Conservation (phyloP, 92 coral and sea anemone genomes). For the Ricordea florida region DNA sequence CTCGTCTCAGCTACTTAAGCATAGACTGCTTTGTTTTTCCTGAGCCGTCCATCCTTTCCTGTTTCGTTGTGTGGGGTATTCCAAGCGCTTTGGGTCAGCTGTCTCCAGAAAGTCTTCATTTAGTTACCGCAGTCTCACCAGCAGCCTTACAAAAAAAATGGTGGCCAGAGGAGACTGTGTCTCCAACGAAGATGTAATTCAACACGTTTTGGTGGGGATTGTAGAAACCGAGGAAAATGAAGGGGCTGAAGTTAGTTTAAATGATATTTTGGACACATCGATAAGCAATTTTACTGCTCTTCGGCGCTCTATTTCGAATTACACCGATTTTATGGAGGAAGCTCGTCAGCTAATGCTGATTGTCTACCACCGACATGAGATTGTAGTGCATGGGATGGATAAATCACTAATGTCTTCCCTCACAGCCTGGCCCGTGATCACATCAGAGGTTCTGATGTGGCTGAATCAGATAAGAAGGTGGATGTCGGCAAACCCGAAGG, state of each 20-base stretch:
- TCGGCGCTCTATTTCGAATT: neutral
- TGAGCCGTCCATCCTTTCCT: too few species aligned
- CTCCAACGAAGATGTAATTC: neutral
- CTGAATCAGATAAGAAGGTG: slow-evolving; percentile 19
- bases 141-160: neutral
- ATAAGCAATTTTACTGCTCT: too few species aligned
- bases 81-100: neutral
- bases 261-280: neutral
- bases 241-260: neutral
- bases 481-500: too few species aligned
- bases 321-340: neutral
- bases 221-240: neutral
- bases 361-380: neutral
- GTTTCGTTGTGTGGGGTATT: too few species aligned
- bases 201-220: neutral
- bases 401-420: too few species aligned
- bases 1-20: too few species aligned
- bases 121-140: too few species aligned
- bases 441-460: too few species aligned
- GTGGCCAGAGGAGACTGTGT: neutral
- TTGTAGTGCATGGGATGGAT: neutral
- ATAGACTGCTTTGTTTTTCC: too few species aligned
- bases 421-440: too few species aligned
- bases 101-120: neutral
- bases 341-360: too few species aligned